Percentiles rank a stretch among this genome's conserved stretches.
These are phyloP conservation scores for Phaetusa simplex DNA, from an alignment of 2,113 vertebrate species.

Conservation along the genomic window DNA sequence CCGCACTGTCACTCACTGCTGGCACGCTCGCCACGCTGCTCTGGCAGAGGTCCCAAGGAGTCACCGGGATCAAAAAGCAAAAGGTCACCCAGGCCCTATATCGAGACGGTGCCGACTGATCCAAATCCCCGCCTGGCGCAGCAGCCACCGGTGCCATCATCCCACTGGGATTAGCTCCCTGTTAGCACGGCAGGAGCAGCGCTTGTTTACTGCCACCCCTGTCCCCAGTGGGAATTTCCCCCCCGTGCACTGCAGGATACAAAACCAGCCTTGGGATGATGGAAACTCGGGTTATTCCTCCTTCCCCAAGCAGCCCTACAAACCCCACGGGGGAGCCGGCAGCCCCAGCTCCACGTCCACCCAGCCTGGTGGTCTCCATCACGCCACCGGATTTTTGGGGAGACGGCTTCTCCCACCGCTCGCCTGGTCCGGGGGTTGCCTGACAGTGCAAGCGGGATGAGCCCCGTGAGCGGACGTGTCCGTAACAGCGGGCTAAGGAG, in stretches of 20 bases:
- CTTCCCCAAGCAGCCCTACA: neutral
- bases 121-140: neutral
- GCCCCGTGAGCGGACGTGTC: accelerated
- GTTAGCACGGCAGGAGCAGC: accelerated
- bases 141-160: neutral
- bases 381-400: neutral
- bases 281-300: neutral
- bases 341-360: accelerated
- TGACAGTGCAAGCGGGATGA: neutral
- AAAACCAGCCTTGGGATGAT: neutral
- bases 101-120: neutral
- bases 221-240: neutral
- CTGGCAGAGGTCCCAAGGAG: neutral
- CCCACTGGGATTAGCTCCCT: neutral
- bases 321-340: neutral
- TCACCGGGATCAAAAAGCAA: neutral
- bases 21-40: neutral
- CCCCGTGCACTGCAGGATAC: accelerated
- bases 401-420: neutral
- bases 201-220: neutral
- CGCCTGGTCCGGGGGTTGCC: accelerated
- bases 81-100: neutral
- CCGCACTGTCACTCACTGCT: neutral
- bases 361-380: accelerated
- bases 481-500: neutral